A percentile compares a stretch with the other conserved stretches of the same genome.
Evolutionary conservation across 2,797 vertebrate species (phyloP).

Genomic region (Myotis pilosus): DNA sequence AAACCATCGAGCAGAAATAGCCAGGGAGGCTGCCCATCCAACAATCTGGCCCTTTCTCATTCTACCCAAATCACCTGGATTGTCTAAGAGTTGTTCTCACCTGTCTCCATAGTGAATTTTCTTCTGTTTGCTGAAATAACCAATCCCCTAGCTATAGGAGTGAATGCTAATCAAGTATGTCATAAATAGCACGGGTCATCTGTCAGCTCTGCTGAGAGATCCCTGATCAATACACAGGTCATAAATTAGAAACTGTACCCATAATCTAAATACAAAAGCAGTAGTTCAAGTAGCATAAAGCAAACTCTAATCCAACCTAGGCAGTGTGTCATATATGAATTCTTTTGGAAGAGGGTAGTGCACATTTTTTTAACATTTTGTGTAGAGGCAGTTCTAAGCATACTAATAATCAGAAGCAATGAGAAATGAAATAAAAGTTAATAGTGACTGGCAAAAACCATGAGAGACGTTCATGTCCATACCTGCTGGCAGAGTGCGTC

Average conservation of each 20-base stretch:
- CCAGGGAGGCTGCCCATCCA: background rate
- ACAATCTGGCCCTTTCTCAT: background rate
- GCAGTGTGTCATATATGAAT: background rate
- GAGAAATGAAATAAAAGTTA: background rate
- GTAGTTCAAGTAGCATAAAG: background rate
- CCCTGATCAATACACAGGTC: background rate
- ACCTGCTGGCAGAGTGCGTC: background rate
- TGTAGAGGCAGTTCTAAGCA: background rate
- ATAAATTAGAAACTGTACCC: background rate
- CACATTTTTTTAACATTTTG: background rate
- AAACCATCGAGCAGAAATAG: background rate
- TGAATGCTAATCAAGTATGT: background rate
- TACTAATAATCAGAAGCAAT: background rate
- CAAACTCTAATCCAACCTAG: background rate
- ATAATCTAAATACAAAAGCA: background rate
- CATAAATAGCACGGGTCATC: background rate
- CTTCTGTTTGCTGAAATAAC: background rate
- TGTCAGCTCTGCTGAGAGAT: background rate
- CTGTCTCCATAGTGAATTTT: background rate
- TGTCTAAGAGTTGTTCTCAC: background rate
- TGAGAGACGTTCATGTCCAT: background rate
- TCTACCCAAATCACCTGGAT: background rate
- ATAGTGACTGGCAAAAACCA: background rate
- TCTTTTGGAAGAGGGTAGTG: background rate
- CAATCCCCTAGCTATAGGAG: background rate